Conservation (phyloP, 2,797 vertebrate genomes). For the Emys orbicularis region DNA sequence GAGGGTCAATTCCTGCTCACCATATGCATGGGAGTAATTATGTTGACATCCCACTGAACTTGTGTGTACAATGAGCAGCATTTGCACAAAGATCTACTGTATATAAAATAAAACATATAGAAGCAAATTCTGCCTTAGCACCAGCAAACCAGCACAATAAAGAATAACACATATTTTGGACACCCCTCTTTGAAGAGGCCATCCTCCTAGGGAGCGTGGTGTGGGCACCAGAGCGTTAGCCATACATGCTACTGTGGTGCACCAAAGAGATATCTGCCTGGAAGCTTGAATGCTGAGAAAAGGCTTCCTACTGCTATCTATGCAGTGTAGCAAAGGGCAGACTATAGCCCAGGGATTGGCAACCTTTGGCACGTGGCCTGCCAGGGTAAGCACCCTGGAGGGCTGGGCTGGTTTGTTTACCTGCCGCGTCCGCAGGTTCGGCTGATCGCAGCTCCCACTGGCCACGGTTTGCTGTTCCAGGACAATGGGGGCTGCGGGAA, state of each 20-base stretch:
- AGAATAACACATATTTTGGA: neutral
- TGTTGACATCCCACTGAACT: neutral
- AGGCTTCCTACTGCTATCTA: neutral
- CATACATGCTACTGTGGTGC: neutral
- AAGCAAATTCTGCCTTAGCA: neutral
- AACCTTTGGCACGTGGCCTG: too few species aligned
- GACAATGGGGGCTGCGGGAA: too few species aligned
- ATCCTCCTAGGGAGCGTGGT: accelerated
- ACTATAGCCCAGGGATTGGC: neutral
- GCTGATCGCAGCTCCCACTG: too few species aligned
- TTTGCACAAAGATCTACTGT: neutral
- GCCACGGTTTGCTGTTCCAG: too few species aligned
- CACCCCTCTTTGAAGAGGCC: neutral
- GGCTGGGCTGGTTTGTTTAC: too few species aligned
- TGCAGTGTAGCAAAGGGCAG: neutral
- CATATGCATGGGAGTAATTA: neutral
- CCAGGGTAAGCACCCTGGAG: too few species aligned
- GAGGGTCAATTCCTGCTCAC: neutral
- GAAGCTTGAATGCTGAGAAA: neutral
- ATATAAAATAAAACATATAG: neutral
- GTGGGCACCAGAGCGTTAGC: neutral
- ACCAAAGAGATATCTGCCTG: neutral
- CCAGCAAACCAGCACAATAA: neutral
- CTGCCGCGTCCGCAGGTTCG: too few species aligned
- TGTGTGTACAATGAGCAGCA: neutral